Evolutionary conservation across 2,797 vertebrate genomes (phyloP).

Genomic region (Melanotaenia boesemani): DNA sequence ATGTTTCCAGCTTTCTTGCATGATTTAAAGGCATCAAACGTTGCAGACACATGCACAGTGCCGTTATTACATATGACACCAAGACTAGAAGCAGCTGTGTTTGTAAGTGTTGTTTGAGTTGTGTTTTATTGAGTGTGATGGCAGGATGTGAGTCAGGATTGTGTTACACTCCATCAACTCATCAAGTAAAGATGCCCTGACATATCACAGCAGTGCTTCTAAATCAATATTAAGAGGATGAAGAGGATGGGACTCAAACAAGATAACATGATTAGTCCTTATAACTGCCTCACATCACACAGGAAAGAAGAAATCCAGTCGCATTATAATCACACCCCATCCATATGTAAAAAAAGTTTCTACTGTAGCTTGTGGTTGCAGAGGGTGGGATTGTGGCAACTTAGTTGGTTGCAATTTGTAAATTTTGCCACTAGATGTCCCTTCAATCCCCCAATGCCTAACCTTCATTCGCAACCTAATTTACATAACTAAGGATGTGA

Average conservation of each 20-base stretch:
- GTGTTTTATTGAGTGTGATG: background rate
- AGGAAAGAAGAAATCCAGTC: slow-evolving; percentile 23
- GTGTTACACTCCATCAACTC: slow-evolving; percentile 33
- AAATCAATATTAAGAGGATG: slow-evolving; percentile 57
- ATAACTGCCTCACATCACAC: slow-evolving; percentile 35
- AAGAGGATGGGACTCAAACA: slow-evolving; percentile 35
- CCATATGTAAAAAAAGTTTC: background rate
- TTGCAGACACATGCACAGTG: too few relatives aligned
- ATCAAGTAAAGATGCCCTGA: slow-evolving; percentile 37
- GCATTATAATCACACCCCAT: slow-evolving; percentile 1
- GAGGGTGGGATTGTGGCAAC: background rate
- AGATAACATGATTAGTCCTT: slow-evolving; percentile 49
- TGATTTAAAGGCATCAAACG: too few relatives aligned
- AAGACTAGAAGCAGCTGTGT: too few relatives aligned
- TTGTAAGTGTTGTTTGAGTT: background rate
- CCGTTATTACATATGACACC: too few relatives aligned
- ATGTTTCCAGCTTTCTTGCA: too few relatives aligned
- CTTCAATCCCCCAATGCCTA: background rate
- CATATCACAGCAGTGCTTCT: slow-evolving; percentile 27
- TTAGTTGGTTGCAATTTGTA: background rate
- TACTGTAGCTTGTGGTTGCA: background rate
- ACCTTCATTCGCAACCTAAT: too few relatives aligned
- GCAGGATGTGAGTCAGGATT: slow-evolving; percentile 46
- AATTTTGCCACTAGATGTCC: background rate
- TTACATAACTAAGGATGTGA: too few relatives aligned